phyloP scores from a whole-genome alignment of 2,113 vertebrate genomes.

The Etia nguti region DNA sequence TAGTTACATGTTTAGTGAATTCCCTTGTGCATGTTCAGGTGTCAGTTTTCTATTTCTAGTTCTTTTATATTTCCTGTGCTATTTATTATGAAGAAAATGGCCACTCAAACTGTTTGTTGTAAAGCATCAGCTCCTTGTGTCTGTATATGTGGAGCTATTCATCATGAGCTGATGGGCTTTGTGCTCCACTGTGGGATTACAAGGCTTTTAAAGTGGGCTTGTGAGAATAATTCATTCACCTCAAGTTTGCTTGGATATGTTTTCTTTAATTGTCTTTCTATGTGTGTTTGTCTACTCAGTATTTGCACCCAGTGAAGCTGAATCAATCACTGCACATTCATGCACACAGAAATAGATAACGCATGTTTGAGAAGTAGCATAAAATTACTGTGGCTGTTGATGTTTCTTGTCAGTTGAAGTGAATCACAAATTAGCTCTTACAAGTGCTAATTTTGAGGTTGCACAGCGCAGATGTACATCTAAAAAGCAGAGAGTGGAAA shows the following conservation, averaged over 20 bases:
- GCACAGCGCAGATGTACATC: not conserved
- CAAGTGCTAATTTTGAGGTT: conserved; percentile 1
- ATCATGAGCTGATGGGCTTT: conserved; percentile 28
- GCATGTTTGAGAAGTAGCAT: conserved; percentile 7
- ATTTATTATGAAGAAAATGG: conserved; percentile 22
- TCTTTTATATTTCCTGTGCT: not conserved
- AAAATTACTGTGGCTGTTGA: conserved; percentile 7
- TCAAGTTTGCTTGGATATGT: conserved; percentile 13
- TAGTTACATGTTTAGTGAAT: not conserved
- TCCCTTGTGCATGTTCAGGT: not conserved
- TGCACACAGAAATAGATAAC: not conserved
- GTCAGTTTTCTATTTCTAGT: conserved; percentile 2
- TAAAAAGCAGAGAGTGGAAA: not conserved
- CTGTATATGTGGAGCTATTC: conserved; percentile 10
- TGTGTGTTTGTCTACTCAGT: not conserved
- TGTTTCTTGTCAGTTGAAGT: conserved; percentile 10
- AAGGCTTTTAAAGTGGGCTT: conserved; percentile 4
- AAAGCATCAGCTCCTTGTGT: not conserved
- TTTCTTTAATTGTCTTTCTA: conserved; percentile 15
- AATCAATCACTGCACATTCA: conserved; percentile 19
- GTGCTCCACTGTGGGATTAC: conserved; percentile 14
- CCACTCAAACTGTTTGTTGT: conserved; percentile 23
- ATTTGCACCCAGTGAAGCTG: not conserved
- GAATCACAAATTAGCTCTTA: conserved; percentile 18
- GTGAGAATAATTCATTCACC: conserved; percentile 25